A percentile compares a stretch with the other conserved stretches of the same genome.
These are phyloP conservation scores for Zosterops lateralis DNA, from an alignment of 2,113 vertebrate species.

Conservation along the genomic window DNA sequence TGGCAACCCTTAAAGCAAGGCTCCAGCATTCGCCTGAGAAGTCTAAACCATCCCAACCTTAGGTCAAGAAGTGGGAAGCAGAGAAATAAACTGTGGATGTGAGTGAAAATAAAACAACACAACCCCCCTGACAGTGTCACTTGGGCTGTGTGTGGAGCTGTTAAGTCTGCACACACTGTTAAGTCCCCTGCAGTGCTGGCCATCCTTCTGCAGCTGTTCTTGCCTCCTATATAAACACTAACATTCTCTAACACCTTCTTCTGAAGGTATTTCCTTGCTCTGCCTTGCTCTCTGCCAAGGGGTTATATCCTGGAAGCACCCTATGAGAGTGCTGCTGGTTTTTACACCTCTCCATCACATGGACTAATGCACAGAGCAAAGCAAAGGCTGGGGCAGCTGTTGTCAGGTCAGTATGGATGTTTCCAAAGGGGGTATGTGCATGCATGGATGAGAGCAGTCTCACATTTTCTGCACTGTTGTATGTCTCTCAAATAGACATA, in stretches of 20 bases:
- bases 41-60: background rate
- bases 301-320: background rate
- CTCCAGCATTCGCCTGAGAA: background rate
- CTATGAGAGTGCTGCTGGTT: background rate
- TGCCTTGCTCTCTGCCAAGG: background rate
- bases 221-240: background rate
- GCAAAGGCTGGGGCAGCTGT: accelerated
- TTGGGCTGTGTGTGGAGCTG: background rate
- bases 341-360: background rate
- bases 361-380: background rate
- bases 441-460: background rate
- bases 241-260: background rate
- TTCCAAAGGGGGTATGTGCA: background rate
- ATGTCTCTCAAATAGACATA: background rate
- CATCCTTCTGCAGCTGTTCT: background rate
- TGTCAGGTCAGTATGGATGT: background rate
- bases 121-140: background rate
- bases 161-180: background rate
- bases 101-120: conserved; percentile 26
- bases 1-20: background rate
- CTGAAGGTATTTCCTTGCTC: background rate
- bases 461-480: background rate
- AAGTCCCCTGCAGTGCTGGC: background rate
- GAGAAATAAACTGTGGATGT: conserved; percentile 41
- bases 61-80: conserved; percentile 46